These are phyloP conservation scores for Drosophila orosa DNA, from an alignment of 1,140 invertebrate species.

Conservation along the genomic window DNA sequence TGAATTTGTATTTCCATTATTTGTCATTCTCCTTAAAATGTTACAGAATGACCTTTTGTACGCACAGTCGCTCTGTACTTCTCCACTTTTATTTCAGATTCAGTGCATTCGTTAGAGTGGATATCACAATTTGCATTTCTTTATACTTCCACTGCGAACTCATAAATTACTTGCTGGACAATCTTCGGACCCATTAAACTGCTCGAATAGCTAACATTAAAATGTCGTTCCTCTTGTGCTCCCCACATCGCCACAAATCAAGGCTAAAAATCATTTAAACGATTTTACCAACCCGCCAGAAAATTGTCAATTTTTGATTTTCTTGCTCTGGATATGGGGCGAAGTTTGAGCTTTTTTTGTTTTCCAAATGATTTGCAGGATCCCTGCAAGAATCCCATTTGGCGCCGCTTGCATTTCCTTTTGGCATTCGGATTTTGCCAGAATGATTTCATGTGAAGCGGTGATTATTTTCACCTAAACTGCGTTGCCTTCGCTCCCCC, in stretches of 20 bases:
- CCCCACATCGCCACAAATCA: slow-evolving; percentile 59
- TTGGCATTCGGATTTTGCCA: slow-evolving; percentile 66
- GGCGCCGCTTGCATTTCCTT: slow-evolving; percentile 64
- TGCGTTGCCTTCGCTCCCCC: slow-evolving; percentile 29
- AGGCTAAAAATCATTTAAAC: slow-evolving; percentile 71
- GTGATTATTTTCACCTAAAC: slow-evolving; percentile 83
- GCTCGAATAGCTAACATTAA: slow-evolving; percentile 31
- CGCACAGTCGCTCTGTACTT: background rate
- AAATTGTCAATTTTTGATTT: slow-evolving; percentile 79
- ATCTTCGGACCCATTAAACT: slow-evolving; percentile 37
- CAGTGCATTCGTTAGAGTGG: slow-evolving; percentile 20
- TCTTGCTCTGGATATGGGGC: slow-evolving; percentile 68
- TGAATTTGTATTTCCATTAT: slow-evolving; percentile 58
- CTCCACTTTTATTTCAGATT: slow-evolving; percentile 8
- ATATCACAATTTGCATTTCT: slow-evolving; percentile 24
- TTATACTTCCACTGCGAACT: slow-evolving; percentile 11
- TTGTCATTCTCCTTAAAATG: slow-evolving; percentile 4
- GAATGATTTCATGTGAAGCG: slow-evolving; percentile 84
- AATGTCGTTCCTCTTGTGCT: slow-evolving; percentile 23
- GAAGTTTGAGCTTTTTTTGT: slow-evolving; percentile 60
- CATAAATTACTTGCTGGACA: slow-evolving; percentile 32
- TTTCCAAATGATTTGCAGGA: slow-evolving; percentile 17
- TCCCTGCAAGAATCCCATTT: slow-evolving; percentile 35
- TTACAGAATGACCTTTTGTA: slow-evolving; percentile 32
- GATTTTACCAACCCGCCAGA: slow-evolving; percentile 37